Evolutionary conservation across 2,797 vertebrate species (phyloP).

Genomic region (Sciaenops ocellatus): DNA sequence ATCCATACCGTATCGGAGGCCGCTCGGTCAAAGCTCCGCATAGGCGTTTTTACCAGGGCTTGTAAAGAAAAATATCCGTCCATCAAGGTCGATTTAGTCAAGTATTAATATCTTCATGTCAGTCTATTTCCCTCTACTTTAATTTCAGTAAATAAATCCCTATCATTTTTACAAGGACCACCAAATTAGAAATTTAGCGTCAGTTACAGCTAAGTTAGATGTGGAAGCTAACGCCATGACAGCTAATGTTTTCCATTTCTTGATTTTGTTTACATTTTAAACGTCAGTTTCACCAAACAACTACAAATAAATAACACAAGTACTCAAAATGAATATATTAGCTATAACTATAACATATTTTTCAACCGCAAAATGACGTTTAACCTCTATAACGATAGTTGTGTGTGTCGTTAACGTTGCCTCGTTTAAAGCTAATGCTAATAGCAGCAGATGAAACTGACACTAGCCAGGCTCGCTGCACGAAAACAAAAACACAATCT

Average conservation of each 20-base stretch:
- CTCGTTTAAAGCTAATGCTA: slow-evolving; percentile 53
- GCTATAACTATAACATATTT: rapidly evolving
- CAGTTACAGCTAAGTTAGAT: neutral
- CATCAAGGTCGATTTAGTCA: neutral
- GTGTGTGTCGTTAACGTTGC: slow-evolving; percentile 9
- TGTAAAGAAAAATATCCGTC: neutral
- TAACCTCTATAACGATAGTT: slow-evolving; percentile 9
- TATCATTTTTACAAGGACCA: neutral
- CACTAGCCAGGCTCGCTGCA: slow-evolving; percentile 19
- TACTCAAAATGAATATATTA: rapidly evolving
- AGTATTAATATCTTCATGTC: neutral
- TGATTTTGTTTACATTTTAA: neutral
- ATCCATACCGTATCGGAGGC: slow-evolving; percentile 35
- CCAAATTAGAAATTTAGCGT: neutral
- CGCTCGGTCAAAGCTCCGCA: slow-evolving; percentile 44
- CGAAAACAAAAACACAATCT: slow-evolving; percentile 49
- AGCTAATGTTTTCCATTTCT: slow-evolving; percentile 20
- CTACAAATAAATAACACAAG: neutral
- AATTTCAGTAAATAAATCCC: rapidly evolving
- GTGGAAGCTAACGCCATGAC: slow-evolving; percentile 35
- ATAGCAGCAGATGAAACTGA: slow-evolving; percentile 44
- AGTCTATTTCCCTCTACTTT: rapidly evolving
- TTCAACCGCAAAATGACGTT: neutral
- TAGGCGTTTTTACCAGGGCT: slow-evolving; percentile 45
- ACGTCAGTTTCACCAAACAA: neutral